A percentile compares a stretch with the other conserved stretches of the same genome.
Evolutionary conservation across 2,888 invertebrate genomes (phyloP).

Genomic region (Atethmia centrago): DNA sequence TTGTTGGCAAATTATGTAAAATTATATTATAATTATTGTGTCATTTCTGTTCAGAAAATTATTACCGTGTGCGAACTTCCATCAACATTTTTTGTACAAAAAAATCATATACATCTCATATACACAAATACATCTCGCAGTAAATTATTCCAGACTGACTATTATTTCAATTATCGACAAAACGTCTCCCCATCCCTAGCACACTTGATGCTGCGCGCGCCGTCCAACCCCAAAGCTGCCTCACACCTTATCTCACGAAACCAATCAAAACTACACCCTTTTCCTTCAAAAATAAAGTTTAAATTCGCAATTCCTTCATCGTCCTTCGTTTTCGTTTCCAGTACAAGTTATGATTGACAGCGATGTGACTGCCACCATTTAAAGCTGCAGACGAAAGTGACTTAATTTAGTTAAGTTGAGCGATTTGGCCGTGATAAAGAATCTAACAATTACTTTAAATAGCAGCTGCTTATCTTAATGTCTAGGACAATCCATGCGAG

Average conservation of each 20-base stretch:
- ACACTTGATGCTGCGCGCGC: constrained; percentile 84
- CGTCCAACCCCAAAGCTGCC: constrained; percentile 72
- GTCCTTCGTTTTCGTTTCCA: constrained; percentile 66
- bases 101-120: too few relatives aligned
- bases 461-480: constrained; percentile 18
- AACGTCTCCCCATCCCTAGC: constrained; percentile 71
- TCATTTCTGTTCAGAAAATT: background rate
- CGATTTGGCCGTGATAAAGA: constrained; percentile 32
- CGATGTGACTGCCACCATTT: constrained; percentile 58
- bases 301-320: constrained; percentile 39
- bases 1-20: background rate
- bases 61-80: background rate
- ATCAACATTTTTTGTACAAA: background rate
- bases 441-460: constrained; percentile 40
- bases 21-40: background rate
- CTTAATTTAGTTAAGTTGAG: constrained; percentile 41
- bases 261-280: constrained; percentile 71
- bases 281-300: constrained; percentile 50
- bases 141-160: background rate
- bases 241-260: constrained; percentile 78
- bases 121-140: background rate
- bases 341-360: constrained; percentile 74
- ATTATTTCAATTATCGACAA: constrained; percentile 56
- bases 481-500: background rate
- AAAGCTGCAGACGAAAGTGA: constrained; percentile 25